Percentiles rank a stretch among this genome's conserved stretches.
phyloP scores from a whole-genome alignment of 2,888 invertebrate species.

The Eubasilissa splendida region DNA sequence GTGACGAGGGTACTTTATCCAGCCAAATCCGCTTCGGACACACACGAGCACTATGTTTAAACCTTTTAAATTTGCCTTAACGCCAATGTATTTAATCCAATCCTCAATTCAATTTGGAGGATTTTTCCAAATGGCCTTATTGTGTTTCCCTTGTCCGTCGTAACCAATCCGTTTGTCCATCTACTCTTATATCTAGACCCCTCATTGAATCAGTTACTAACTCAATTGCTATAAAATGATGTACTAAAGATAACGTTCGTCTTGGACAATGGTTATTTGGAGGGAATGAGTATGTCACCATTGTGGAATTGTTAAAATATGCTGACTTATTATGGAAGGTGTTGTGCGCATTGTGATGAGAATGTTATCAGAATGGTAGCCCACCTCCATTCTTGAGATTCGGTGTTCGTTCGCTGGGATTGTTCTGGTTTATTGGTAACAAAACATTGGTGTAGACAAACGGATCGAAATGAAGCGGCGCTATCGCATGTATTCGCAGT shows the following conservation, averaged over 20 bases:
- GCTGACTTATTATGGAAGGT: background rate
- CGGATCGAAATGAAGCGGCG: too few relatives aligned
- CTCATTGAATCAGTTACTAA: background rate
- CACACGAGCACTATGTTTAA: slow-evolving; percentile 16
- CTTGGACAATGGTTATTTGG: too few relatives aligned
- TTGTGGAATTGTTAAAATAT: background rate
- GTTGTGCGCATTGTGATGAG: background rate
- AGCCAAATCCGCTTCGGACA: slow-evolving; percentile 18
- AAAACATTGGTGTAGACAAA: too few relatives aligned
- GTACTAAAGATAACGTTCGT: too few relatives aligned
- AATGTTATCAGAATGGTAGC: too few relatives aligned
- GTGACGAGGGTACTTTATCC: too few relatives aligned
- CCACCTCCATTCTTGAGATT: too few relatives aligned
- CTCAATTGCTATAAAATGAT: background rate
- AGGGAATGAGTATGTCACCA: too few relatives aligned
- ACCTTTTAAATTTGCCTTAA: slow-evolving; percentile 25
- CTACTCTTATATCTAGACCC: background rate
- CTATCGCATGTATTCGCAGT: too few relatives aligned
- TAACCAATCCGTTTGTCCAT: background rate
- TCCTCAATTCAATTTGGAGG: slow-evolving; percentile 28
- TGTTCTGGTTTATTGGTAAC: too few relatives aligned
- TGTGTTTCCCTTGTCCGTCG: background rate
- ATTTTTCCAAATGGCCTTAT: slow-evolving; percentile 28
- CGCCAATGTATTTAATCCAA: slow-evolving; percentile 32
- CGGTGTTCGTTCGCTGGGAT: too few relatives aligned